Conservation (phyloP, 2,888 invertebrate species). For the Hoplodrina ambigua region DNA sequence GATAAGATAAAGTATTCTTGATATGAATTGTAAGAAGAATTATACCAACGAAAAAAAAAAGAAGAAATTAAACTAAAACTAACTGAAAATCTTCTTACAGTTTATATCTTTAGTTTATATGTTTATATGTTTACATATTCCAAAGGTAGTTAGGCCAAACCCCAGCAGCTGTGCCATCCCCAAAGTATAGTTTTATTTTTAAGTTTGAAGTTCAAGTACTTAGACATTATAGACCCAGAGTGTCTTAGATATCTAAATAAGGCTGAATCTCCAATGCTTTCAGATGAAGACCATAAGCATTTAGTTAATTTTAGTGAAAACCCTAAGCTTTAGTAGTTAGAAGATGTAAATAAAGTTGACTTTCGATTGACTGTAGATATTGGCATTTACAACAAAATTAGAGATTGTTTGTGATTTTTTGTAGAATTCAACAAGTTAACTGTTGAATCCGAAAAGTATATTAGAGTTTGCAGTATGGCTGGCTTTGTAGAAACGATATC, state of each 20-base stretch:
- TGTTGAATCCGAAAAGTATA: constrained; percentile 42
- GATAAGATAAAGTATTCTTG: background rate
- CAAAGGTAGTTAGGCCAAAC: constrained; percentile 42
- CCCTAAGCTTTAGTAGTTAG: constrained; percentile 57
- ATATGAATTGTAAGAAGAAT: constrained; percentile 20
- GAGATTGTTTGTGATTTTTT: background rate
- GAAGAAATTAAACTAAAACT: background rate
- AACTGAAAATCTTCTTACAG: constrained; percentile 24
- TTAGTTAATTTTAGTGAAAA: constrained; percentile 9
- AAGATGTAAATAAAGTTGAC: constrained; percentile 33
- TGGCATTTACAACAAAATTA: constrained; percentile 14
- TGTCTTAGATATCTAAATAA: constrained; percentile 36
- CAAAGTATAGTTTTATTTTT: constrained; percentile 26
- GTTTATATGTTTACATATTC: too few species aligned
- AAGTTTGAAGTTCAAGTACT: constrained; percentile 32
- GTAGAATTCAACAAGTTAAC: constrained; percentile 46
- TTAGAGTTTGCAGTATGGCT: constrained; percentile 24
- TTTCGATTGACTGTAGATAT: constrained; percentile 7
- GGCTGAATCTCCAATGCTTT: constrained; percentile 54
- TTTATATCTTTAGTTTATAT: too few species aligned
- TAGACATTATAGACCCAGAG: constrained; percentile 38
- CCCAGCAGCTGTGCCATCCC: constrained; percentile 50
- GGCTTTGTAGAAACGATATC: constrained; percentile 18
- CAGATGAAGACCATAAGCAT: constrained; percentile 34
- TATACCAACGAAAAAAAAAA: background rate